phyloP scores from a whole-genome alignment of 2,888 invertebrate species.

The Morpho achilles region DNA sequence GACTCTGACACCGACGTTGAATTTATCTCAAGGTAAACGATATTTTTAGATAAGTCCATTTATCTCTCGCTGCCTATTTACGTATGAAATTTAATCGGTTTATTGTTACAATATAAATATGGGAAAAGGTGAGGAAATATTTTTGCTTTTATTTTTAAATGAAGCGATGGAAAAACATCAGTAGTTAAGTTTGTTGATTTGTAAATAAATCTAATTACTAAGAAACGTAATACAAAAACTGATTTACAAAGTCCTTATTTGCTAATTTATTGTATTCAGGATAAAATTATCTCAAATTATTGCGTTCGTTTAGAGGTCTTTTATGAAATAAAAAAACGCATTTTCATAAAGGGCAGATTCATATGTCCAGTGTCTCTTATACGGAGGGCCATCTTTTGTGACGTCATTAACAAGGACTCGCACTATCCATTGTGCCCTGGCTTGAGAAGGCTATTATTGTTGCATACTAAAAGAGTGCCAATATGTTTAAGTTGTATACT shows the following conservation, averaged over 20 bases:
- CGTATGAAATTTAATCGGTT: neutral
- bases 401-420: constrained; percentile 5
- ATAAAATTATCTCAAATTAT: too few relatives aligned
- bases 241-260: too few relatives aligned
- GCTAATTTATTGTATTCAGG: too few relatives aligned
- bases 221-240: too few relatives aligned
- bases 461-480: constrained; percentile 2
- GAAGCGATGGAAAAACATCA: too few relatives aligned
- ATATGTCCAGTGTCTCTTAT: constrained; percentile 1
- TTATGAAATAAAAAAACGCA: too few relatives aligned
- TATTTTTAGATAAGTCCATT: constrained; percentile 6
- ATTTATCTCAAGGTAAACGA: constrained; percentile 45
- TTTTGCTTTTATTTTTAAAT: too few relatives aligned
- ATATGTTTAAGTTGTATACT: neutral
- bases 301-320: too few relatives aligned
- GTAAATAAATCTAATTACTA: too few relatives aligned
- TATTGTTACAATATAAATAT: neutral
- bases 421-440: constrained; percentile 2
- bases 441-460: constrained; percentile 2
- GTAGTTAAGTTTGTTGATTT: too few relatives aligned
- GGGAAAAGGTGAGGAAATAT: too few relatives aligned
- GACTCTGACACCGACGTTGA: constrained; percentile 72
- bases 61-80: neutral
- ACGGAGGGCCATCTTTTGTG: constrained; percentile 4
- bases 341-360: constrained; percentile 1